Evolutionary conservation across 2,113 vertebrate species (phyloP).

Genomic region (Ginglymostoma cirratum): DNA sequence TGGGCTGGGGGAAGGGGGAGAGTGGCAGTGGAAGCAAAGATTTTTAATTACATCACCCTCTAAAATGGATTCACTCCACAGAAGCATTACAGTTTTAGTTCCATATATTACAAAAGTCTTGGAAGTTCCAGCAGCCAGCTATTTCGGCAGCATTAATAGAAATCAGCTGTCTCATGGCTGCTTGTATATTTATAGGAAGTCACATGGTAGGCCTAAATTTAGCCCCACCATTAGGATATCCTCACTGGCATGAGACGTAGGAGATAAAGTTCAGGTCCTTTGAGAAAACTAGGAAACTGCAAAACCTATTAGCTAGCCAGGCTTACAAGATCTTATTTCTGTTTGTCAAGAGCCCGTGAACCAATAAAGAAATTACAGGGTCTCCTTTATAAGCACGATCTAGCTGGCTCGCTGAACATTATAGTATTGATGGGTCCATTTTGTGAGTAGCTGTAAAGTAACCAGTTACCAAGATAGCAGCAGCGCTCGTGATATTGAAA

Average conservation of each 20-base stretch:
- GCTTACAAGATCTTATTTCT: background rate
- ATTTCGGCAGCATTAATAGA: conserved; percentile 36
- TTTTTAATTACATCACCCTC: background rate
- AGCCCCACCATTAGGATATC: conserved; percentile 36
- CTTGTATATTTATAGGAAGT: conserved; percentile 34
- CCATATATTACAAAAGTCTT: background rate
- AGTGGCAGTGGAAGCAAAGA: background rate
- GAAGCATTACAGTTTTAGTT: background rate
- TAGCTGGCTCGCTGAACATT: background rate
- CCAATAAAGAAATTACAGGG: background rate
- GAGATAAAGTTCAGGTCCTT: conserved; percentile 1
- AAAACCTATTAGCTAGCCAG: background rate
- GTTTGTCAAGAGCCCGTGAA: background rate
- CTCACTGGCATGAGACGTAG: conserved; percentile 35
- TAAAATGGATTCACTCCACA: conserved; percentile 25
- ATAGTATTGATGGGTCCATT: background rate
- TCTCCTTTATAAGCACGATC: background rate
- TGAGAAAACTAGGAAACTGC: background rate
- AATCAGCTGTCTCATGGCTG: conserved; percentile 39
- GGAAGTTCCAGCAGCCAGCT: conserved; percentile 27
- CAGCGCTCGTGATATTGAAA: background rate
- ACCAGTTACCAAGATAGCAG: background rate
- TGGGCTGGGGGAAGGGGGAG: background rate
- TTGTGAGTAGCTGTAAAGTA: background rate
- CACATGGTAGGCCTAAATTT: conserved; percentile 38